phyloP scores from a whole-genome alignment of 1,140 invertebrate species.

The Streblospio benedicti region DNA sequence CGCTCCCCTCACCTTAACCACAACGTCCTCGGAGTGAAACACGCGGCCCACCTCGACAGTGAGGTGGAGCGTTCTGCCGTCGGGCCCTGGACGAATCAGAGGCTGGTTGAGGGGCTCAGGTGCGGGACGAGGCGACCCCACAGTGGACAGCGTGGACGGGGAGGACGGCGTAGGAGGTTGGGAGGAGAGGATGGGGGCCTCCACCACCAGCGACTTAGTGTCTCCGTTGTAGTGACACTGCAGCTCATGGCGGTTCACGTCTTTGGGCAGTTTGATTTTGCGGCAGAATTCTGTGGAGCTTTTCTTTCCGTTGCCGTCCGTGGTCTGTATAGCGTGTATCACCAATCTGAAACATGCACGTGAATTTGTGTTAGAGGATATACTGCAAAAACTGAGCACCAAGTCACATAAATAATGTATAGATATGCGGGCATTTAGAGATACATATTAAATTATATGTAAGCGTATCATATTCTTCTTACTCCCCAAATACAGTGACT shows the following conservation, averaged over 20 bases:
- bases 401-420: too few relatives aligned
- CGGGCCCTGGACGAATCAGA: not conserved
- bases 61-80: slow-evolving; percentile 9
- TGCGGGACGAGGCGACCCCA: too few relatives aligned
- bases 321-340: slow-evolving; percentile 5
- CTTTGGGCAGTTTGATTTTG: not conserved
- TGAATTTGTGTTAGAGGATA: too few relatives aligned
- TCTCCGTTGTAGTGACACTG: not conserved
- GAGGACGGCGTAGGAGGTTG: not conserved
- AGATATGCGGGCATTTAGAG: too few relatives aligned
- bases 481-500: too few relatives aligned
- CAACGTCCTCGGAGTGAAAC: slow-evolving; percentile 15
- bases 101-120: slow-evolving; percentile 6
- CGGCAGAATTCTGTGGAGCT: slow-evolving; percentile 15
- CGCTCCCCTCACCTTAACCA: slow-evolving; percentile 11
- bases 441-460: too few relatives aligned
- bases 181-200: not conserved
- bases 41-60: slow-evolving; percentile 13
- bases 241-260: slow-evolving; percentile 4
- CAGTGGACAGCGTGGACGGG: not conserved
- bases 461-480: too few relatives aligned
- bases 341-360: not conserved
- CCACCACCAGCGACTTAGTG: slow-evolving; percentile 3
- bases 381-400: too few relatives aligned
- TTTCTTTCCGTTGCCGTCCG: slow-evolving; percentile 4